phyloP scores from a whole-genome alignment of 2,113 vertebrate genomes.

The Talpa occidentalis region DNA sequence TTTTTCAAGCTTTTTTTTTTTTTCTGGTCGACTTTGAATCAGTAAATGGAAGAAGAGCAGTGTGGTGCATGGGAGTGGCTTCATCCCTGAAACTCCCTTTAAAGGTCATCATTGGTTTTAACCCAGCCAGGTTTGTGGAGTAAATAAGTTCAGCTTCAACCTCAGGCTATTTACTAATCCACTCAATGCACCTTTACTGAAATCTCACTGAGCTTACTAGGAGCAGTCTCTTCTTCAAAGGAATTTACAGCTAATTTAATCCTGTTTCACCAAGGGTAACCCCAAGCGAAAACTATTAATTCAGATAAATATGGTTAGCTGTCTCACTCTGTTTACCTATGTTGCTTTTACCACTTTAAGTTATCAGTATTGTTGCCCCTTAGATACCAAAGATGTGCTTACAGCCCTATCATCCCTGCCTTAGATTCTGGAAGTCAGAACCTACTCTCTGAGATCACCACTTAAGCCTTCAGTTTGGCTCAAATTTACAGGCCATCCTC shows the following conservation, averaged over 20 bases:
- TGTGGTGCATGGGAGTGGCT: neutral
- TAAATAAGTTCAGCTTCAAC: neutral
- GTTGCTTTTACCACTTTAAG: conserved; percentile 43
- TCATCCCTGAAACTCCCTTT: neutral
- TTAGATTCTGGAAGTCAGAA: neutral
- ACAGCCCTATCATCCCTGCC: neutral
- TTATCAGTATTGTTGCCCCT: neutral
- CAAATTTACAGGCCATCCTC: neutral
- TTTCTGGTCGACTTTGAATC: neutral
- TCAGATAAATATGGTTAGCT: conserved; percentile 6
- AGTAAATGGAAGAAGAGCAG: neutral
- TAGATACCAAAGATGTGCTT: neutral
- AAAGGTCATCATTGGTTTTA: conserved; percentile 33
- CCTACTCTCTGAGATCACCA: neutral
- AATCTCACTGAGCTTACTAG: neutral
- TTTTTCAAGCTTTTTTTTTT: neutral
- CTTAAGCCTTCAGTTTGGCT: neutral
- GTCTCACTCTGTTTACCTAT: neutral
- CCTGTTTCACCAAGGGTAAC: neutral
- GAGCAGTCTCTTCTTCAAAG: neutral
- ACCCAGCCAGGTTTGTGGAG: neutral
- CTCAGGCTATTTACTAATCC: neutral
- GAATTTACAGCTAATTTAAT: conserved; percentile 51
- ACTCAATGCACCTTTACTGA: neutral
- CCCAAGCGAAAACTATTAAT: neutral